Evolutionary conservation across 2,888 invertebrate species (phyloP), one percentile per base, ranked within the genome.

Genomic region (Stenoptilia bipunctidactyla): DNA sequence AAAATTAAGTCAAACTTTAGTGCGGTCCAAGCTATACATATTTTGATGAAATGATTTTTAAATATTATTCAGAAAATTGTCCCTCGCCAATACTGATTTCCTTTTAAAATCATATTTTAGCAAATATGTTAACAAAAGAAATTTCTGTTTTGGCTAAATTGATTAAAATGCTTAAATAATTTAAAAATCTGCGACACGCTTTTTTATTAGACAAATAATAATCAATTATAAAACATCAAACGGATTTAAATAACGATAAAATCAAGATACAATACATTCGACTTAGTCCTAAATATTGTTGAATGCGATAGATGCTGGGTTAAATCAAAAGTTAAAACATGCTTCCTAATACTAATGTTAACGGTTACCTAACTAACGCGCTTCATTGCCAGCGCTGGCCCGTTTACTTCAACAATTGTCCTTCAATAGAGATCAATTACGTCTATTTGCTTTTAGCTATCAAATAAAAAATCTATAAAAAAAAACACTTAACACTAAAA

Each of bases 321-420:
- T 52, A 71, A 72, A 73, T 74, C 66, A 71, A 66, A 73, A 68
- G 70, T 72, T 79, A 80, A 80, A 80, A 77, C 80, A 80, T 80
- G 80, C 80, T 63, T n/a, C 60, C 49, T 46, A 48, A 39, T 46
- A 15, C 36, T 38, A 38, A 15, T 15, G 38, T 34, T 33, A 36
- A 38, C 34, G 30, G 30, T 30, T 30, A 30, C 2, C 4, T 30
- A n/a, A 30, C 2, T 14, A 8, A 20, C 8, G 20, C 20, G 8
- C 20, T 20, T 5, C 8, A 3, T 8, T 3, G 20, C 20, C 3
- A 20, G 20, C 20, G 36, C 56, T 52, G 55, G 65, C 67, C 64
- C 41, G 70, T 76, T 82, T 70, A 80, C 79, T 75, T 72, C 82
- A 83, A 82, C 82, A 80, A 80, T 69, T 66, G 62, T 64, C 63